Evolutionary conservation across 2,888 invertebrate genomes (phyloP).

Genomic region (Cotesia congregata): DNA sequence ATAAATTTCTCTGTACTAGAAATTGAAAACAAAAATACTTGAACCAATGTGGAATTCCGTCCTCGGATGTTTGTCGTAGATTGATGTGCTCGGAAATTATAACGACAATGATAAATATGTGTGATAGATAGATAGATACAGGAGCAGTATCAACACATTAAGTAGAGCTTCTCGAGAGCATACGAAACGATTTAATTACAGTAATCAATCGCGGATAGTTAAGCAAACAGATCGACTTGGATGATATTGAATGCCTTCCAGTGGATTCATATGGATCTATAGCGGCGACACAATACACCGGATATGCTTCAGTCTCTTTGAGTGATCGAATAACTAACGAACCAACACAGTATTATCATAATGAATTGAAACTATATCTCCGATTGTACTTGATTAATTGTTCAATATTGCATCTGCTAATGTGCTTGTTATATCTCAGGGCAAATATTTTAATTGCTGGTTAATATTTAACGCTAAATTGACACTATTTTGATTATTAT

Average conservation of each 20-base stretch:
- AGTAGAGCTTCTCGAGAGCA: slow-evolving; percentile 24
- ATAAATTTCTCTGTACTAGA: no score
- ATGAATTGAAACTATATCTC: neutral
- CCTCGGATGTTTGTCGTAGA: no score
- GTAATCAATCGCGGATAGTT: slow-evolving; percentile 45
- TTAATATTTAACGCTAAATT: no score
- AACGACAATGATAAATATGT: neutral
- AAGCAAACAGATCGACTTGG: slow-evolving; percentile 22
- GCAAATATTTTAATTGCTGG: neutral
- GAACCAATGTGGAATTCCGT: no score
- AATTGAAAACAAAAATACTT: no score
- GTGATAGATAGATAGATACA: neutral
- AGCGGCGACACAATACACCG: neutral
- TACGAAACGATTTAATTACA: slow-evolving; percentile 51
- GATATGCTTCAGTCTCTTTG: neutral
- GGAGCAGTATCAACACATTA: neutral
- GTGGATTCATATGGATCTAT: neutral
- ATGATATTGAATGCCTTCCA: neutral
- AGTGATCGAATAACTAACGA: slow-evolving; percentile 16
- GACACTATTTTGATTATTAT: no score
- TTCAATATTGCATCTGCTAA: neutral
- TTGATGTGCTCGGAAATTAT: no score
- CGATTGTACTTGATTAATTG: neutral
- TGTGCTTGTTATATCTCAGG: neutral
- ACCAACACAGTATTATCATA: slow-evolving; percentile 1